Evolutionary conservation across 2,113 vertebrate species (phyloP).

Genomic region (Passerina amoena): DNA sequence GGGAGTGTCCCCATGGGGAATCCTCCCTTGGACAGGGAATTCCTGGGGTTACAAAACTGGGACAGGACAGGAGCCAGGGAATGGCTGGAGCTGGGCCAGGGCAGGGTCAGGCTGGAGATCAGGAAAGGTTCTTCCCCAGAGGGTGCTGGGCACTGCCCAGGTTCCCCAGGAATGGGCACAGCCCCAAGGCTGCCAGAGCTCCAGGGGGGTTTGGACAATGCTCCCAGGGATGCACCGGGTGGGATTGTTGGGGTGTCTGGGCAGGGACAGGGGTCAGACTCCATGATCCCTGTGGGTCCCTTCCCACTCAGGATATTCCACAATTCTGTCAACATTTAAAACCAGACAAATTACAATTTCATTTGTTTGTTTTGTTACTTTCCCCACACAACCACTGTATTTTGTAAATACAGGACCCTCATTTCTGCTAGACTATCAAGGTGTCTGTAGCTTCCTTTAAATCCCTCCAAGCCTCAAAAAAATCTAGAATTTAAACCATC

Average conservation of each 20-base stretch:
- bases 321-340: neutral
- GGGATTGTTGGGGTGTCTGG: neutral
- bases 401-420: neutral
- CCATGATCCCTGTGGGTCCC: rapidly evolving
- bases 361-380: neutral
- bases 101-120: rapidly evolving
- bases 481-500: neutral
- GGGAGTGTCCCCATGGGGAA: neutral
- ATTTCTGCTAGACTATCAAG: neutral
- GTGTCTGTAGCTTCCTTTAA: neutral
- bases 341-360: neutral
- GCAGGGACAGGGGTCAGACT: rapidly evolving
- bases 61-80: neutral
- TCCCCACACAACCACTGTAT: no score
- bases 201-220: rapidly evolving
- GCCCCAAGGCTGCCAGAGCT: neutral
- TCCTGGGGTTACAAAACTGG: neutral
- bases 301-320: neutral
- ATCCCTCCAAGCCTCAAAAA: neutral
- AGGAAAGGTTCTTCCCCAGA: neutral
- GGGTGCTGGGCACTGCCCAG: neutral
- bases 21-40: neutral
- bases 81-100: neutral
- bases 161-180: neutral
- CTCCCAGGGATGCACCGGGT: neutral